A percentile compares a stretch with the other conserved stretches of the same genome.
phyloP scores from a whole-genome alignment of 2,797 vertebrate genomes.

The Chanos chanos region DNA sequence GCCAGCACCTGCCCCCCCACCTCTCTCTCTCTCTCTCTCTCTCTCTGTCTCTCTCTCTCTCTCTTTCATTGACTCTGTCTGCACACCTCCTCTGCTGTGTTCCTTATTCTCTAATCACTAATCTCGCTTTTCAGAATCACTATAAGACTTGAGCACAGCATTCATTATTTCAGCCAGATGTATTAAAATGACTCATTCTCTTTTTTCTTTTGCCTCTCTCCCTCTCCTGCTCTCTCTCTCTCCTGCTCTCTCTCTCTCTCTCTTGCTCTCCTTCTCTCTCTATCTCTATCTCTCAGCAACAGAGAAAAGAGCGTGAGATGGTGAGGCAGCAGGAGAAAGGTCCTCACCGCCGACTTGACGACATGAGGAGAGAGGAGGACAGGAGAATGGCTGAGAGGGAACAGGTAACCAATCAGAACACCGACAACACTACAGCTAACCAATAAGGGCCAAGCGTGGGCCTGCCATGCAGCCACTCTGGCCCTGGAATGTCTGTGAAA shows the following conservation, averaged over 20 bases:
- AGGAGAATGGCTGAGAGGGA: constrained; percentile 86
- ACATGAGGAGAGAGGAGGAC: constrained; percentile 88
- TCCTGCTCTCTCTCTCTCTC: constrained; percentile 27
- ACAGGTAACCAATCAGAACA: constrained; percentile 76
- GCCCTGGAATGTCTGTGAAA: constrained; percentile 71
- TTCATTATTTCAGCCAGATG: constrained; percentile 35
- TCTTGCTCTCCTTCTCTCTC: constrained; percentile 22
- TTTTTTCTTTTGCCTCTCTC: constrained; percentile 8
- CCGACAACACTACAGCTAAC: constrained; percentile 27
- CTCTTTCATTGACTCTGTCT: not conserved
- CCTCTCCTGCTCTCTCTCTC: not conserved
- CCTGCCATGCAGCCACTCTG: constrained; percentile 52
- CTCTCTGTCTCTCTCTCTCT: not conserved
- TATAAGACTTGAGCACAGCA: constrained; percentile 25
- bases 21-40: not conserved
- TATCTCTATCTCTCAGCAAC: constrained; percentile 72
- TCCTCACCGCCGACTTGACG: constrained; percentile 84
- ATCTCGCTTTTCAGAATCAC: constrained; percentile 10
- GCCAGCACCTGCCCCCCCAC: constrained; percentile 28
- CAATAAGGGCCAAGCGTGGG: constrained; percentile 49
- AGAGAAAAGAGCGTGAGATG: constrained; percentile 88
- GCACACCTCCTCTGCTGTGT: not conserved
- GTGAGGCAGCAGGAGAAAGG: constrained; percentile 92
- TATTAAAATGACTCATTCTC: constrained; percentile 29
- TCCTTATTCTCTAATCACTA: not conserved